phyloP scores from a whole-genome alignment of 2,888 invertebrate species.

The Andrena praecox region DNA sequence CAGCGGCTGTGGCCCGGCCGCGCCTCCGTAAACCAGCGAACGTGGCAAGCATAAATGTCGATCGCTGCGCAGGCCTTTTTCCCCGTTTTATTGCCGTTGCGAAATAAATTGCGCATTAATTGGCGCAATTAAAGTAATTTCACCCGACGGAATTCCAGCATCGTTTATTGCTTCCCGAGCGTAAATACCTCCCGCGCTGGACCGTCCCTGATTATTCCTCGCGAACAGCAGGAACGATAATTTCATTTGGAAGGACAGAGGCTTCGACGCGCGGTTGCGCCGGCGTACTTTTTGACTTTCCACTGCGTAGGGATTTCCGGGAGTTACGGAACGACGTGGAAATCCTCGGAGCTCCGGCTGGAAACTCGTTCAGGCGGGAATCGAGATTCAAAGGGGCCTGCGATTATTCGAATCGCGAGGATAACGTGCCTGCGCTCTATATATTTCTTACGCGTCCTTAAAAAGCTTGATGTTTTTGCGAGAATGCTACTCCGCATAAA shows the following conservation, averaged over 20 bases:
- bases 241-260: slow-evolving; percentile 36
- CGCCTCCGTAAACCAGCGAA: slow-evolving; percentile 21
- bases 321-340: slow-evolving; percentile 39
- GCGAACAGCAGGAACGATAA: neutral
- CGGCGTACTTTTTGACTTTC: slow-evolving; percentile 30
- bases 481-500: neutral
- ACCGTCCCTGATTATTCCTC: neutral
- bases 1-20: neutral
- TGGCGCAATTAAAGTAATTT: slow-evolving; percentile 53
- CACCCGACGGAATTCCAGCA: neutral
- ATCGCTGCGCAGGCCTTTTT: slow-evolving; percentile 18
- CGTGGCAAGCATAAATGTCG: slow-evolving; percentile 22
- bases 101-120: slow-evolving; percentile 50
- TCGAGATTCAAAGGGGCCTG: slow-evolving; percentile 29
- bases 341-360: slow-evolving; percentile 38
- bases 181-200: slow-evolving; percentile 9
- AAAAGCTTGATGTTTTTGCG: neutral
- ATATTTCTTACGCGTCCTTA: slow-evolving; percentile 7
- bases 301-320: slow-evolving; percentile 28
- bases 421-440: slow-evolving; percentile 20
- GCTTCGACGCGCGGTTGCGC: neutral
- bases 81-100: neutral
- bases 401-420: slow-evolving; percentile 15
- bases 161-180: slow-evolving; percentile 10
- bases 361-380: slow-evolving; percentile 23